Evolutionary conservation across 2,113 vertebrate genomes (phyloP), one percentile per base, ranked within the genome.

Genomic region (Nesogale talazaci): DNA sequence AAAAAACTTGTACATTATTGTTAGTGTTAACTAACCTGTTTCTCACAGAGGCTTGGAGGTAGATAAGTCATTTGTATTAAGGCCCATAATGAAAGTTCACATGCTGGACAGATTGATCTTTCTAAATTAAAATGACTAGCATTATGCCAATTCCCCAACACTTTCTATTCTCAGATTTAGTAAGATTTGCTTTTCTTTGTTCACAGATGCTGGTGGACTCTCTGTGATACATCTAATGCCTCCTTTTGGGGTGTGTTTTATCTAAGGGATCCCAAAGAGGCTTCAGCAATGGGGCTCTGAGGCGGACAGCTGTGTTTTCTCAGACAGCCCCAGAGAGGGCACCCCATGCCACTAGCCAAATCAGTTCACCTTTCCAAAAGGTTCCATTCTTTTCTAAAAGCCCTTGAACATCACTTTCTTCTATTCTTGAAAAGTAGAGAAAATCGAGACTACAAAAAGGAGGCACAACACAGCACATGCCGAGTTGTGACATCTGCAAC

Each of bases 91-190:
- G 46, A 5, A 12, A 52, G 46, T 52, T 52, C 10, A 52, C 46
- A 63, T 90, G 82, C 75, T 11, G 1, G 46, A 40, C 11, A 52
- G 56, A 91, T 96, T 97, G 95, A 93, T 97, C 88, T 92, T 97
- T 96, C 91, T 89, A 98, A 97, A 97, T 95, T 95, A 97, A 96
- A 88, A 93, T 76, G 95, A 97, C 97, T 94, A 96, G 91, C 89
- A 36, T 95, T 95, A 95, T 90, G 81, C 89, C 97, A 93, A 96
- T 92, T 91, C 72, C 69, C 89, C 83, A 93, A 88, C 61, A 75
- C 34, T 88, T 63, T 87, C 69, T 79, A 85, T 67, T 94, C 20
- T 69, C 56, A 56, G 31, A 52, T 97, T 97, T 84, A 81, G 96
- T 94, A 94, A 89, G 86, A 96, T 94, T 95, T 90, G 46, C 72